These are phyloP conservation scores for Eueremaeus valkanovi DNA, from an alignment of 2,888 invertebrate species.

Conservation along the genomic window DNA sequence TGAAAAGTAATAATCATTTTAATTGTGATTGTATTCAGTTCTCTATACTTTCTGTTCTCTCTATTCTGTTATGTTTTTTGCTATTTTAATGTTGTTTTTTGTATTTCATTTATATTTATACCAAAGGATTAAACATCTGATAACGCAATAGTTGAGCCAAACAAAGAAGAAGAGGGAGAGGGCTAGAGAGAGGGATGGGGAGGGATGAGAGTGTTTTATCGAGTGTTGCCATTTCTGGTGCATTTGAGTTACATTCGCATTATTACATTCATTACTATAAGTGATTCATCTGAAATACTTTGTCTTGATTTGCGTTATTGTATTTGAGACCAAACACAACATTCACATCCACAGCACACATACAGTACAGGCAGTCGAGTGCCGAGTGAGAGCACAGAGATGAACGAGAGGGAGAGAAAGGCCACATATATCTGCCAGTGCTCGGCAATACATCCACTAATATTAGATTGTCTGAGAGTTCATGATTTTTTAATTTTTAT, in stretches of 20 bases:
- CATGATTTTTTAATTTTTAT: constrained; percentile 29
- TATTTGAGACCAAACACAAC: not conserved
- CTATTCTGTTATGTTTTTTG: constrained; percentile 35
- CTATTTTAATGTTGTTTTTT: constrained; percentile 47
- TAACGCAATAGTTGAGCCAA: not conserved
- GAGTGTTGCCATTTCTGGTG: constrained; percentile 26
- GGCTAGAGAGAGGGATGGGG: not conserved
- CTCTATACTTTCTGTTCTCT: constrained; percentile 39
- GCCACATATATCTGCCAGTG: not conserved
- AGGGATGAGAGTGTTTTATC: not conserved
- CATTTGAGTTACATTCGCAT: constrained; percentile 18
- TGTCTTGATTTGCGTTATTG: constrained; percentile 28
- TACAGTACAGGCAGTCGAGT: not conserved
- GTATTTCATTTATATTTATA: constrained; percentile 46
- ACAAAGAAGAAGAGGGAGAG: not conserved
- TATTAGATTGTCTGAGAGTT: constrained; percentile 1
- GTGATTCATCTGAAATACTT: constrained; percentile 21
- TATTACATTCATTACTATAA: constrained; percentile 27
- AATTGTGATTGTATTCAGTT: constrained; percentile 4
- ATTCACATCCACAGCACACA: not conserved
- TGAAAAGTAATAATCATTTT: not conserved
- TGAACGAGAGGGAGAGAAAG: not conserved
- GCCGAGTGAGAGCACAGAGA: not conserved
- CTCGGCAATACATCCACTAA: not conserved
- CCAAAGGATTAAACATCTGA: constrained; percentile 10